Percentiles rank a stretch among this genome's conserved stretches.
phyloP scores from a whole-genome alignment of 2,888 invertebrate species.

The Acanthococcus lagerstroemiae region DNA sequence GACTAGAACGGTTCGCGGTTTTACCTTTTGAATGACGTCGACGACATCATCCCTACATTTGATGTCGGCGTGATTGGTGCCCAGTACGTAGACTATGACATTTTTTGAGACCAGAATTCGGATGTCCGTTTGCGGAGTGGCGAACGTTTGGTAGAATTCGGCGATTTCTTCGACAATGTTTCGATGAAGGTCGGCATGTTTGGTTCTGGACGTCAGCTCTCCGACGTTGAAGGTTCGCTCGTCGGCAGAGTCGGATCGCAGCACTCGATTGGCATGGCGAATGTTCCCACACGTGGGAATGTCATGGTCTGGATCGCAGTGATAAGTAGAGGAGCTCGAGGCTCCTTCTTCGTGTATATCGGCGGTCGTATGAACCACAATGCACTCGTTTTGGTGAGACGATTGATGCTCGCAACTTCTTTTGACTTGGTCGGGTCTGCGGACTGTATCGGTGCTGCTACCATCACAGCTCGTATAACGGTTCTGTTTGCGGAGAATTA shows the following conservation, averaged over 20 bases:
- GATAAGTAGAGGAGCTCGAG: not conserved
- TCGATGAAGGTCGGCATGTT: not conserved
- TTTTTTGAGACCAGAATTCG: conserved; percentile 17
- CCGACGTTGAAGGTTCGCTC: no score
- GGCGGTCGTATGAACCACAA: not conserved
- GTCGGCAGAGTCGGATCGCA: no score
- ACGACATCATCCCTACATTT: conserved; percentile 24
- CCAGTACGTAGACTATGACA: conserved; percentile 16
- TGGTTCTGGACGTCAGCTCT: no score
- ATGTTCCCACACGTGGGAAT: not conserved
- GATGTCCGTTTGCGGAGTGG: conserved; percentile 12
- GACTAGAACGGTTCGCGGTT: conserved; percentile 15
- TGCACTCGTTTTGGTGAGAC: not conserved
- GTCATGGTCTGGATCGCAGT: not conserved
- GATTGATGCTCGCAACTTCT: no score
- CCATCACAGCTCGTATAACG: no score
- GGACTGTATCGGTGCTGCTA: no score
- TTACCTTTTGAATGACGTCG: conserved; percentile 9
- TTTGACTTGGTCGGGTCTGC: no score
- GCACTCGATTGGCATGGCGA: not conserved
- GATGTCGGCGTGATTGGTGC: conserved; percentile 23
- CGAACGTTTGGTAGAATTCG: conserved; percentile 15
- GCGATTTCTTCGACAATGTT: conserved; percentile 13
- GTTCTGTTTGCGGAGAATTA: no score
- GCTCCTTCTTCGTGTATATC: not conserved